Evolutionary conservation across 23 tunicate genomes (phyloP).

Genomic region (Halocynthia roretzi): DNA sequence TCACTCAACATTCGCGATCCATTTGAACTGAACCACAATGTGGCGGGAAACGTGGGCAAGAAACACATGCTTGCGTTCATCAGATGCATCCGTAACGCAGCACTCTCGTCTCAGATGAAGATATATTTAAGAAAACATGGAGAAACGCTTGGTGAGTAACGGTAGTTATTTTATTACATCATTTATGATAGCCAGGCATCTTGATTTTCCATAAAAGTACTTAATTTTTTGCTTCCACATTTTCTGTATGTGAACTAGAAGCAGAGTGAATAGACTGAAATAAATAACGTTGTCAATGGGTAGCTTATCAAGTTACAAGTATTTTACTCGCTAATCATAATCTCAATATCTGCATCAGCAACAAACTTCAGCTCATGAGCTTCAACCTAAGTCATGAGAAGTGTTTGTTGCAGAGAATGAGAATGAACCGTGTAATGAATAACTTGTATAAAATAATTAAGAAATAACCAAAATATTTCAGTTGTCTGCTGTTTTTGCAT

Average conservation of each 20-base stretch:
- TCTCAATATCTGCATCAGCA: not conserved
- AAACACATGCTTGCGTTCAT: constrained; percentile 49
- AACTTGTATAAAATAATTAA: too few relatives aligned
- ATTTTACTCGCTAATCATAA: not conserved
- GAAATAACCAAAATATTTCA: too few relatives aligned
- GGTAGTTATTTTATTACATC: too few relatives aligned
- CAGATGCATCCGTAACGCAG: constrained; percentile 48
- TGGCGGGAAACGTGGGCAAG: constrained; percentile 75
- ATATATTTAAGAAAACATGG: not conserved
- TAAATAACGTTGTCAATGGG: not conserved
- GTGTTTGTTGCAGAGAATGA: too few relatives aligned
- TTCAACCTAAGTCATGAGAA: too few relatives aligned
- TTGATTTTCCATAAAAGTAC: not conserved
- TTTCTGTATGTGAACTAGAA: not conserved
- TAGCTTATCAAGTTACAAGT: not conserved
- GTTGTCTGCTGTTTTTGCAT: too few relatives aligned
- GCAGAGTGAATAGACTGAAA: not conserved
- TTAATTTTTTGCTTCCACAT: not conserved
- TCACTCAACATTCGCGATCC: constrained; percentile 77
- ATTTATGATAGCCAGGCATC: too few relatives aligned
- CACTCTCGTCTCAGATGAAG: constrained; percentile 47
- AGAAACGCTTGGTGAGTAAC: too few relatives aligned
- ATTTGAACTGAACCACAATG: constrained; percentile 73
- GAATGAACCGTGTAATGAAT: too few relatives aligned
- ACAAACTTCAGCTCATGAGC: not conserved